Conservation (phyloP, 2,888 invertebrate genomes). For the Exephanes ischioxanthus region DNA sequence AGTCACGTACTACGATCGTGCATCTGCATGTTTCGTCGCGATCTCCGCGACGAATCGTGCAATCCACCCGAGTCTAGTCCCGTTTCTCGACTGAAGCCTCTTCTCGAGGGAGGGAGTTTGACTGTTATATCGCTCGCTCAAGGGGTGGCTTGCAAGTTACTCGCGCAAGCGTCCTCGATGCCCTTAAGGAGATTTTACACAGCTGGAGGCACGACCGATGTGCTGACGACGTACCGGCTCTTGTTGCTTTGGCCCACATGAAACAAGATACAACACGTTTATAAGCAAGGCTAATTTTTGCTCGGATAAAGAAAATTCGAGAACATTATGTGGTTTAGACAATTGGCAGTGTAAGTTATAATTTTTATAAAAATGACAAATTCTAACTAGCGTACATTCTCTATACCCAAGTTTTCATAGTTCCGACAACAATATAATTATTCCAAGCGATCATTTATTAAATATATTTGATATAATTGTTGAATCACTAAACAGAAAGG, state of each 20-base stretch:
- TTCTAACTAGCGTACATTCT: no score
- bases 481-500: background rate
- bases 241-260: background rate
- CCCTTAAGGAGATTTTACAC: conserved; percentile 21
- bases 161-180: conserved; percentile 62
- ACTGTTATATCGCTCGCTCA: conserved; percentile 39
- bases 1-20: conserved; percentile 64
- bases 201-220: conserved; percentile 2
- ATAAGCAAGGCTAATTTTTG: background rate
- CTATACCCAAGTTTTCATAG: no score
- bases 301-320: no score
- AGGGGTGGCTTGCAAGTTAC: conserved; percentile 18
- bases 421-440: no score
- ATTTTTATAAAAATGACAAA: no score
- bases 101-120: conserved; percentile 27
- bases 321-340: no score
- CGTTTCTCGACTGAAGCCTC: conserved; percentile 47
- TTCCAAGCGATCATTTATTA: no score
- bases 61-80: conserved; percentile 49
- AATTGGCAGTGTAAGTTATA: no score
- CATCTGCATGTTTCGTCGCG: conserved; percentile 61
- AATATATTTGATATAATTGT: background rate
- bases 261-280: conserved; percentile 2
- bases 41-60: conserved; percentile 26
- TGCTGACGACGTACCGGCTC: conserved; percentile 9